A percentile compares a stretch with the other conserved stretches of the same genome.
Conservation (phyloP, 2,113 vertebrate species). For the Larimichthys crocea region DNA sequence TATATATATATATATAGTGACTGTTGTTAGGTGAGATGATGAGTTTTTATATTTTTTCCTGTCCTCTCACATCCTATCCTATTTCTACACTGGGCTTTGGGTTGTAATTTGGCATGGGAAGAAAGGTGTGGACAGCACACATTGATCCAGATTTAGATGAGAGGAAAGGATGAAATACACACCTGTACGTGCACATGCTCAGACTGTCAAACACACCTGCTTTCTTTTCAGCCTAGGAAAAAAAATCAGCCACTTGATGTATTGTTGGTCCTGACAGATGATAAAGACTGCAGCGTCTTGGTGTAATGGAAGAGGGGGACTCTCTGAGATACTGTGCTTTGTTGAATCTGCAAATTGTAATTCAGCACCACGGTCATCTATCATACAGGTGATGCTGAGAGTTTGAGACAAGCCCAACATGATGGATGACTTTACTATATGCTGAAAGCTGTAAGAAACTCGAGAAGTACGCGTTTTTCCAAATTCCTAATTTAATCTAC, state of each 20-base stretch:
- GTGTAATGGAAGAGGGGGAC: slow-evolving; percentile 18
- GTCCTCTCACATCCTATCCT: neutral
- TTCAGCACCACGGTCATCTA: neutral
- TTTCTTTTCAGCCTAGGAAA: slow-evolving; percentile 4
- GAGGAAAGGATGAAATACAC: neutral
- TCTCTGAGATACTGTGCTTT: neutral
- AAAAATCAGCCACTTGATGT: slow-evolving; percentile 17
- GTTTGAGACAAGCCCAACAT: neutral
- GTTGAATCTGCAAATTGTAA: neutral
- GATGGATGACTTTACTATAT: neutral
- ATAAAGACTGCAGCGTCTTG: neutral
- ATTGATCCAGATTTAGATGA: neutral
- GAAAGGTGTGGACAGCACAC: neutral
- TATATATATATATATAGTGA: too few species aligned
- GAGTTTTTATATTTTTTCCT: too few species aligned
- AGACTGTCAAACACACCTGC: neutral
- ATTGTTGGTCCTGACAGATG: slow-evolving; percentile 23
- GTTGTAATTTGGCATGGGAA: neutral
- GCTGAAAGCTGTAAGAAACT: neutral
- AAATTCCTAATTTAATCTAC: too few species aligned
- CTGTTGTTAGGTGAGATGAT: too few species aligned
- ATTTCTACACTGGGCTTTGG: neutral
- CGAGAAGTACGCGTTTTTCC: too few species aligned
- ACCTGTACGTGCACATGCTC: neutral
- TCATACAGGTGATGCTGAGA: neutral